A percentile compares a stretch with the other conserved stretches of the same genome.
Conservation (phyloP, 2,113 vertebrate species). For the Cheilinus undulatus region DNA sequence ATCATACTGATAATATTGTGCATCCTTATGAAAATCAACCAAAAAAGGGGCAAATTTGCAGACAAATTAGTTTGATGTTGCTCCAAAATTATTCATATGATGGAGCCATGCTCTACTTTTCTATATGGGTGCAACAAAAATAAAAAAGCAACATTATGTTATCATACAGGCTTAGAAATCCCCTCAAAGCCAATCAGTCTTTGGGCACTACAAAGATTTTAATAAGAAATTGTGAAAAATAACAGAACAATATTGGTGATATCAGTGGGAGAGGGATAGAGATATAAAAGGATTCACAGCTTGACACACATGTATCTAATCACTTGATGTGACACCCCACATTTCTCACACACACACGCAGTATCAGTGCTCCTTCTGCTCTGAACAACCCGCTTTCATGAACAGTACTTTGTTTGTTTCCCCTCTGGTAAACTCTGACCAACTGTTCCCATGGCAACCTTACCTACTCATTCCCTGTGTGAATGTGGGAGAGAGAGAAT, state of each 20-base stretch:
- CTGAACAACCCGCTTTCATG: slow-evolving; percentile 75
- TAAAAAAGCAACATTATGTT: background rate
- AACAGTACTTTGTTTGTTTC: slow-evolving; percentile 86
- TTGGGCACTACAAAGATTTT: background rate
- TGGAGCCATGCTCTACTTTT: no score
- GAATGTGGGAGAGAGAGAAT: slow-evolving; percentile 37
- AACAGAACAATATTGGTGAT: no score
- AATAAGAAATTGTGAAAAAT: background rate
- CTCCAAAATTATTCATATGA: no score
- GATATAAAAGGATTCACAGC: slow-evolving; percentile 5
- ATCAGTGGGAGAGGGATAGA: background rate
- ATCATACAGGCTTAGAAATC: background rate
- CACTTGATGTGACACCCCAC: slow-evolving; percentile 28
- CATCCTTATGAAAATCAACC: no score
- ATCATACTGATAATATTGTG: no score
- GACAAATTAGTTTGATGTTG: no score
- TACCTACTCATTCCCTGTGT: slow-evolving; percentile 69
- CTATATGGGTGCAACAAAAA: no score
- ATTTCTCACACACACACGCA: slow-evolving; percentile 36
- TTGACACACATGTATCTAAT: slow-evolving; percentile 25
- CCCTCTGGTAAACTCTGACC: slow-evolving; percentile 84
- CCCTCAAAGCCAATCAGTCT: slow-evolving; percentile 4
- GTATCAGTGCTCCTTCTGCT: slow-evolving; percentile 58
- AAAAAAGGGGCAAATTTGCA: no score
- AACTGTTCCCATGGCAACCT: slow-evolving; percentile 86